Base-by-base conservation (phyloP, 2,113 vertebrate genomes). In the Chionis minor region DNA sequence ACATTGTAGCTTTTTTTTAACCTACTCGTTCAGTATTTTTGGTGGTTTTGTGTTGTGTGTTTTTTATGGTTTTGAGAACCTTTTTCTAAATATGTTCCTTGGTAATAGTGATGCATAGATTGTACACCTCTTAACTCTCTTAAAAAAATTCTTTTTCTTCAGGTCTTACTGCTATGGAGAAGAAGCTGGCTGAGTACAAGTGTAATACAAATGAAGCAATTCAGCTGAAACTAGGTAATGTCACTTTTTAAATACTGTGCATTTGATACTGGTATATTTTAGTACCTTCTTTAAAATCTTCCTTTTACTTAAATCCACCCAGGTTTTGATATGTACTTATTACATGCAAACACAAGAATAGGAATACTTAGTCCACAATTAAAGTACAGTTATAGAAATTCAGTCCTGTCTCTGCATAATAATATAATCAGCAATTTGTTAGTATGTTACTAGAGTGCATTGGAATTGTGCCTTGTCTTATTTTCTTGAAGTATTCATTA, bases 141-240 rank as follows among this genome's bases (percentile, higher is more conserved):
- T 38, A 38, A 32, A 67, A 35, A 51, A 51, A 20, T 40, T 94
- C 1, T 96, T 95, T 97, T 69, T 90, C 80, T 90, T 67, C 92
- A 99, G 99, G 97, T 61, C 97, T 99, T 92, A 99, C 98, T 97
- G 97, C 98, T 78, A 98, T 99, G 98, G 99, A 99, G 97, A 99
- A 99, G 98, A 99, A 99, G 95, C 96, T 99, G 94, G 99, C 99
- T 30, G 99, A 99, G 90, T 99, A 99, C 97, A 99, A 99, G 94
- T 99, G 99, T 98, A 99, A 99, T 93, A 99, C 99, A 96, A 99
- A 99, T 96, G 99, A 99, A 98, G 99, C 99, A 28, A 98, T 99
- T 95, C 98, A 99, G 92, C 97, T 99, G 90, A 99, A 99, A 96
- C 97, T 99, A 95, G 99, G 99, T 99, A 98, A 94, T 96, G 83